Base-by-base conservation (phyloP, 2,888 invertebrate genomes). In the Philonicus albiceps region DNA sequence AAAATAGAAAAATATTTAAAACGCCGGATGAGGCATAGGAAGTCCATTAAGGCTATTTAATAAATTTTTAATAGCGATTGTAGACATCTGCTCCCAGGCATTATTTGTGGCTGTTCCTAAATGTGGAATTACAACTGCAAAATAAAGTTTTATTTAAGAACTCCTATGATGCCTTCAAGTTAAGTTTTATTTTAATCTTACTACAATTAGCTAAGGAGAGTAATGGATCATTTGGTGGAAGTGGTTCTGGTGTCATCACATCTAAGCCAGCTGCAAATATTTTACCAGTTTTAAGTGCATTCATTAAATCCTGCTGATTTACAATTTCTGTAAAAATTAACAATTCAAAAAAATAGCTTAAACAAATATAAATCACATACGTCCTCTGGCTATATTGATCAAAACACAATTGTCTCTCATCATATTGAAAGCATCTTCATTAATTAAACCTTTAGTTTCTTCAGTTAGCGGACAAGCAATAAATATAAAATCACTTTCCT, bases 211-310 rank as follows among this genome's bases (percentile, higher is more conserved):
- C 94, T 37, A 98, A 91, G 55, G 93, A 94, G 1, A 97, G 90
- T 1, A 99, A 93, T 64, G 96, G 96, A 91, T 97, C 95, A 91
- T 96, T 94, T 1, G 94, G 92, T 0, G 98, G 97, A 80, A 99
- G 91, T 0, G 99, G 99, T 91, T 99, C 98, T 0, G 98, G 98
- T 0, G 95, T 95, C 90, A 96, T 97, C 1, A 99, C 98, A 91
- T 99, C 99, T 1, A 99, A 93, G 0, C 98, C 98, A 2, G 98
- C 98, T 0, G 96, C 96, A 90, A 95, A 96, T 86, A 98, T 98
- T 88, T 94, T 93, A 0, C 95, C 94, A 43, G 93, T 93, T 89
- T 95, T 95, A 83, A 99, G 92, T 0, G 98, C 98, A 74, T 94
- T 93, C 85, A 96, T 94, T 19, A 99, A 92, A 85, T 96, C 97